Conservation (phyloP, 2,113 vertebrate genomes). For the Pyxicephalus adspersus region DNA sequence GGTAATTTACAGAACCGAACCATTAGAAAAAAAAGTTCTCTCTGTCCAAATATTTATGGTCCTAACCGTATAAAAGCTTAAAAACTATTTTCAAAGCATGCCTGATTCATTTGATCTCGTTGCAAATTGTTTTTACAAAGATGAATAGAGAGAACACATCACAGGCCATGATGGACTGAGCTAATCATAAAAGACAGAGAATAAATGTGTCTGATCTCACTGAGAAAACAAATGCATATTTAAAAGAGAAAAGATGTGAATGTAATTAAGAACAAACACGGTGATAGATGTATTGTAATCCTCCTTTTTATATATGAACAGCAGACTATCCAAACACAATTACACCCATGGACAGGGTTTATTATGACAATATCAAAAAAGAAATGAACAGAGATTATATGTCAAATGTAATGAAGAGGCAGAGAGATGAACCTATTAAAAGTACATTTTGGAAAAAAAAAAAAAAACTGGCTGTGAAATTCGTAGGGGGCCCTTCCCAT, state of each 20-base stretch:
- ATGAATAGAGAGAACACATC: constrained; percentile 24
- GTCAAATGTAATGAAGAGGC: too few species aligned
- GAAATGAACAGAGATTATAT: too few species aligned
- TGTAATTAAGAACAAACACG: not conserved
- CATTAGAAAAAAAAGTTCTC: too few species aligned
- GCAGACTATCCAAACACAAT: not conserved
- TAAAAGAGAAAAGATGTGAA: constrained; percentile 13
- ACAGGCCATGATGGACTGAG: not conserved
- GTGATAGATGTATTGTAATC: not conserved
- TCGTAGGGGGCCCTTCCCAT: too few species aligned
- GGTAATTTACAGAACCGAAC: too few species aligned
- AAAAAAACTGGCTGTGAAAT: too few species aligned
- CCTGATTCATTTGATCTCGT: constrained; percentile 40
- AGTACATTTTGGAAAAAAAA: too few species aligned
- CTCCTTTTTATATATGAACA: not conserved
- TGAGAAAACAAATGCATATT: constrained; percentile 17
- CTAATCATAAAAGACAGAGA: not conserved
- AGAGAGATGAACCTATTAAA: too few species aligned
- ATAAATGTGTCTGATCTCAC: not conserved
- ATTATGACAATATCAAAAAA: too few species aligned
- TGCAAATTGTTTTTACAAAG: constrained; percentile 23
- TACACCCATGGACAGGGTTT: too few species aligned
- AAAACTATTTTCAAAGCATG: constrained; percentile 38
- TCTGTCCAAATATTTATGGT: too few species aligned
- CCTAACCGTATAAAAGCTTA: not conserved